Evolutionary conservation across 2,113 vertebrate genomes (phyloP).

Genomic region (Phaethon lepturus): DNA sequence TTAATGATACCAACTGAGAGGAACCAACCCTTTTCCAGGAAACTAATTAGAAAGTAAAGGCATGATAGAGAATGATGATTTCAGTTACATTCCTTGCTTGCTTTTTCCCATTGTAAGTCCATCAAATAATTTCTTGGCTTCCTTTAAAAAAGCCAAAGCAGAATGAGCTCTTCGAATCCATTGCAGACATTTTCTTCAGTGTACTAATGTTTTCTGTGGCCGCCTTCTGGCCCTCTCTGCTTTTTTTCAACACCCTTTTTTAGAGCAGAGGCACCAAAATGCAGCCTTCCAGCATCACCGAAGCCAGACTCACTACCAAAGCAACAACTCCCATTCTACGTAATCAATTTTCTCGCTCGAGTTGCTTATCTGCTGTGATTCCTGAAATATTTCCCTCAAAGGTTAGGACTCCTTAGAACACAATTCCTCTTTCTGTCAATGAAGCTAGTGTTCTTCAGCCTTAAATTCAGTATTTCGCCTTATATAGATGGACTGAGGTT

Average conservation of each 20-base stretch:
- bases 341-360: not conserved
- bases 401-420: not conserved
- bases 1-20: not conserved
- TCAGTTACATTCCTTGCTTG: not conserved
- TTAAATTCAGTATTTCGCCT: not conserved
- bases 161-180: not conserved
- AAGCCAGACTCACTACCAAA: not conserved
- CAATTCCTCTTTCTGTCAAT: not conserved
- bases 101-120: not conserved
- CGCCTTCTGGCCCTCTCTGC: not conserved
- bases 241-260: not conserved
- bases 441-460: not conserved
- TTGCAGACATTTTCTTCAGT: not conserved
- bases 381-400: not conserved
- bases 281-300: not conserved
- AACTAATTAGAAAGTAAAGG: not conserved
- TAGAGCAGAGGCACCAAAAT: not conserved
- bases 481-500: not conserved
- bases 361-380: not conserved
- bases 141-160: not conserved
- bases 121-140: not conserved
- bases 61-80: not conserved
- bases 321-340: accelerated
- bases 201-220: not conserved
- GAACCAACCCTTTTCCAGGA: not conserved